These are phyloP conservation scores for Parazoanthus atlanticus DNA, from an alignment of 92 coral and sea anemone genomes.

Conservation along the genomic window DNA sequence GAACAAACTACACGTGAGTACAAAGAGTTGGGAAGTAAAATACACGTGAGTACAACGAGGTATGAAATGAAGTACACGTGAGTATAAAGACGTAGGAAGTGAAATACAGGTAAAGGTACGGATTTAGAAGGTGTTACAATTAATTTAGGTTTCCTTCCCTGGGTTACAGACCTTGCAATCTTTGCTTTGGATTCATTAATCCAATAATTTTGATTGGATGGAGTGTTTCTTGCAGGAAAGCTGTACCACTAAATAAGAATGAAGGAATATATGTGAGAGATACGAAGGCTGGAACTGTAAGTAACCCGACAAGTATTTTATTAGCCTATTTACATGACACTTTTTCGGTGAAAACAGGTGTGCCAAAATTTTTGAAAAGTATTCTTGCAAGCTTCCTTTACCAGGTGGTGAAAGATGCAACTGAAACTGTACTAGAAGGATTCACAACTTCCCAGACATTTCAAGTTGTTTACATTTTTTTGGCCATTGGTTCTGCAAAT, in stretches of 20 bases:
- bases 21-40: neutral
- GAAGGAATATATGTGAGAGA: constrained; percentile 91
- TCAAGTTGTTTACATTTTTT: neutral
- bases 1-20: neutral
- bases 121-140: neutral
- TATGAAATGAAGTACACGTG: neutral
- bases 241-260: constrained; percentile 83
- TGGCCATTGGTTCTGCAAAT: neutral
- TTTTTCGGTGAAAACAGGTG: too few relatives aligned
- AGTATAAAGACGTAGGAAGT: neutral
- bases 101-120: neutral
- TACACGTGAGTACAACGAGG: neutral
- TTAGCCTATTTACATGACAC: neutral
- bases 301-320: constrained; percentile 22
- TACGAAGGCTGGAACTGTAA: constrained; percentile 80
- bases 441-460: neutral
- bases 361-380: too few relatives aligned
- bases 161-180: neutral
- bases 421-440: neutral
- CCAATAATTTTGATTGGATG: neutral
- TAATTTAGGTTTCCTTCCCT: neutral
- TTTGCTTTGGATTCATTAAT: neutral
- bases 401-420: neutral
- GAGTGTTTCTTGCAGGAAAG: constrained; percentile 67
- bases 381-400: too few relatives aligned